phyloP scores from a whole-genome alignment of 2,888 invertebrate species.

The Adelphocoris suturalis region DNA sequence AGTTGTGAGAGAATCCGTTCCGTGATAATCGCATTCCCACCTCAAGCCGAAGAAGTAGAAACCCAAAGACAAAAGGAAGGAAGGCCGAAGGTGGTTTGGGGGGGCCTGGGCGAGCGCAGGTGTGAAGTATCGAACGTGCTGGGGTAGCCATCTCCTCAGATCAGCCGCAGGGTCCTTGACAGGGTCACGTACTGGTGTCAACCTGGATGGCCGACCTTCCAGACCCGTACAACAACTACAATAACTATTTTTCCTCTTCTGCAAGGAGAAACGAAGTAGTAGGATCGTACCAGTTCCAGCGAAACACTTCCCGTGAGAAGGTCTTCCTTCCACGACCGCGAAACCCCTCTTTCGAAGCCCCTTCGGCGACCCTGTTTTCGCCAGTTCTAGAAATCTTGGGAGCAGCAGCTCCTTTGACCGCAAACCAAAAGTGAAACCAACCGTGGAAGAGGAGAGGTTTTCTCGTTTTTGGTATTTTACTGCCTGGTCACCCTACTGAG shows the following conservation, averaged over 20 bases:
- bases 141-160: neutral
- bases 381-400: neutral
- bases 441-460: neutral
- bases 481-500: neutral
- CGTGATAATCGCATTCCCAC: conserved; percentile 61
- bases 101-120: conserved; percentile 45
- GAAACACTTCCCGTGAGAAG: conserved; percentile 3
- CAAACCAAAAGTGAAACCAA: conserved; percentile 15
- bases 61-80: conserved; percentile 35
- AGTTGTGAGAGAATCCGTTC: conserved; percentile 58
- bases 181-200: conserved; percentile 63
- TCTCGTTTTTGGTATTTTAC: conserved; percentile 4
- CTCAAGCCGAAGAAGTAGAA: conserved; percentile 34
- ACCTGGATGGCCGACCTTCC: conserved; percentile 18
- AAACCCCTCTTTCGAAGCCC: neutral
- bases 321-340: neutral
- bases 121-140: conserved; percentile 60
- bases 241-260: conserved; percentile 14
- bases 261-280: neutral
- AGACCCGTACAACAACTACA: neutral
- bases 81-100: conserved; percentile 20
- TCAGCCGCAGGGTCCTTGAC: conserved; percentile 62
- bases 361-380: neutral
- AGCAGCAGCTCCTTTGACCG: neutral
- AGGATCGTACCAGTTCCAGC: neutral